Base-by-base conservation (phyloP, 1,140 invertebrate species). In the Nebria ingens region DNA sequence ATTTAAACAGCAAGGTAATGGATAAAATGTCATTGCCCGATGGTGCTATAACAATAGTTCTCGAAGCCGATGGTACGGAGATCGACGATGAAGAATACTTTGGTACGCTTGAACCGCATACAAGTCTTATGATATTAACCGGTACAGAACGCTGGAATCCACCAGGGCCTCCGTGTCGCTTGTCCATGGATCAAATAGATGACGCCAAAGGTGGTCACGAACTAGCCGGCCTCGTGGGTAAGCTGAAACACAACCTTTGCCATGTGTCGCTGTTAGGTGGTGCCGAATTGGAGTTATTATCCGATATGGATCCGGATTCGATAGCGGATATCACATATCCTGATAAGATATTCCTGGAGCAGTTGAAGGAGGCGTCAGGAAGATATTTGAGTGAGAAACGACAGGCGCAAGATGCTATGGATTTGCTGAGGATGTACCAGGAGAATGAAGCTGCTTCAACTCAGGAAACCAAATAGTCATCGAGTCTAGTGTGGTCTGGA, bases 61-160 rank as follows among this genome's bases (percentile, higher is more conserved):
- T 92, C 57, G 89, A 92, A 66, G 82, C 79, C 55, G 89, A 92
- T 72, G 89, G 86, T 17, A 92, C 89, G 1, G 89, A 91, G 76
- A 86, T 92, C 25, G 89, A 92, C 61, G 88, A 90, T 64, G 87
- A 91, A 68, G 88, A 91, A 66, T 91, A 91, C 69, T 91, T 91
- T 68, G 83, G 81, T 25, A 91, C 87, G 0, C 72, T 91, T 52
- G 87, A 91, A 63, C 82, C 80, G 56, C 87, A 91, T 63, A 89
- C 87, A 4, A 83, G 79, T 64, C 73, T 92, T 58, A 91, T 92
- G 83, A 76, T 89, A 4, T 75, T 91, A 19, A 79, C 80, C 51
- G 80, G 80, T 15, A 79, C 80, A 58, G 82, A 91, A 68, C 85
- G 84, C 63, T 89, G 87, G 87, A 72, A 78, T 63, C 72, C 57